Base-by-base conservation (phyloP, 1,140 invertebrate genomes). In the Drosophila nannoptera region DNA sequence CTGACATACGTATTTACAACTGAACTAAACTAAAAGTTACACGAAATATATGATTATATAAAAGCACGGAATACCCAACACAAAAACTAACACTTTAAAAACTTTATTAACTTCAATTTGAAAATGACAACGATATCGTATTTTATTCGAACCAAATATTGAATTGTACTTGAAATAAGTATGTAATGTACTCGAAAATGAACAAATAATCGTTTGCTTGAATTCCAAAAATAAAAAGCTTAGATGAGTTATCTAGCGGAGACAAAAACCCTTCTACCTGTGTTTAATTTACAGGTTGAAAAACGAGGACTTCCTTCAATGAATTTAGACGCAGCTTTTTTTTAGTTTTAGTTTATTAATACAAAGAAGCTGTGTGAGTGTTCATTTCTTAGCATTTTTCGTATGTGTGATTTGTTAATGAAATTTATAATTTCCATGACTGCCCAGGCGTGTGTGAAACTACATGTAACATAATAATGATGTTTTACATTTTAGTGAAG, bases 121-220 rank as follows among this genome's bases (percentile, higher is more conserved):
- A 38, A 71, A 70, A 61, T 59, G 69, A 83, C 72, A 78, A 84
- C 78, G 78, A 82, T 81, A 83, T 82, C 78, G 78, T 72, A 83
- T 82, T 82, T 82, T 82, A 84, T 83, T 83, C 80, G 61, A 83
- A 71, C 56, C 73, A 68, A 84, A 81, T 80, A 80, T 80, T 86
- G 63, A 86, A 86, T 70, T 82, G 77, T 86, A 86, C 77, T 74
- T 86, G 63, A 81, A 76, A 84, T 81, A 81, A 76, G 84, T 80
- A 78, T 83, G 80, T 76, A 80, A 76, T 83, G 80, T 83, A 83
- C 76, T 80, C 80, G 75, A 72, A 64, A 73, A 75, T 64, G 50
- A 71, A 84, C 75, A 83, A 86, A 81, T 84, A 84, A 84, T 87
- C 82, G 80, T 88, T 88, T 87, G 87, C 87, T 88, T 88, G 78